Conservation (phyloP, 37 sponge, comb jelly and placozoan species). For the Ephydatia muelleri region DNA sequence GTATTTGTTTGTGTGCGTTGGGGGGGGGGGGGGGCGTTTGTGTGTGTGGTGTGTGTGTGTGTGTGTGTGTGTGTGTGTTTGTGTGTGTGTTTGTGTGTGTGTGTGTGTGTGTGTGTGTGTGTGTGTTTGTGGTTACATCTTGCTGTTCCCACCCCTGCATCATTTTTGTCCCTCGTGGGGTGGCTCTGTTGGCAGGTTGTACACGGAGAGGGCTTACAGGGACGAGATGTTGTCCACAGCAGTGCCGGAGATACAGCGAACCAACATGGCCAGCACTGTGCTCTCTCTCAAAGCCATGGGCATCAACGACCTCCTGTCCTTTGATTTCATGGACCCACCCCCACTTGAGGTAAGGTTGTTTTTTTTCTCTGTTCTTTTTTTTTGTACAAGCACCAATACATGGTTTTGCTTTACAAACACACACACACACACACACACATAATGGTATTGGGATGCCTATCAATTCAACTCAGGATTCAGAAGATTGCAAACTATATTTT, state of each 20-base stretch:
- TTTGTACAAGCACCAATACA: too few relatives aligned
- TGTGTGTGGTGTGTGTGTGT: too few relatives aligned
- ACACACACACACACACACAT: not conserved
- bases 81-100: too few relatives aligned
- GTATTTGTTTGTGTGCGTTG: too few relatives aligned
- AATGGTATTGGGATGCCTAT: not conserved
- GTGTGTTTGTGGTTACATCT: too few relatives aligned
- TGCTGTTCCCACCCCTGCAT: not conserved
- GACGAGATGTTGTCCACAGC: slow-evolving; percentile 98
- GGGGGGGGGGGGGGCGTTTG: too few relatives aligned
- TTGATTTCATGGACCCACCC: slow-evolving; percentile 99
- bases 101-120: too few relatives aligned
- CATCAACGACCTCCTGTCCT: slow-evolving; percentile 94
- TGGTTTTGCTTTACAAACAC: too few relatives aligned
- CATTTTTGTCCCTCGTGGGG: not conserved
- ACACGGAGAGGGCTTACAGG: slow-evolving; percentile 96
- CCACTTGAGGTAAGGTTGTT: slow-evolving; percentile 78
- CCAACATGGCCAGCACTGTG: slow-evolving; percentile 91
- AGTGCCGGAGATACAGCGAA: slow-evolving; percentile 98
- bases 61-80: too few relatives aligned
- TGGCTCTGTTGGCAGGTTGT: slow-evolving; percentile 44
- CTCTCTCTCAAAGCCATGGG: slow-evolving; percentile 96
- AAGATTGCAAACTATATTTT: too few relatives aligned
- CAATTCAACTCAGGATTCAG: too few relatives aligned
- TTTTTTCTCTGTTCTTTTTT: not conserved